Evolutionary conservation across 2,797 vertebrate genomes (phyloP), one percentile per base, ranked within the genome.

Genomic region (Pseudomugil gertrudae): DNA sequence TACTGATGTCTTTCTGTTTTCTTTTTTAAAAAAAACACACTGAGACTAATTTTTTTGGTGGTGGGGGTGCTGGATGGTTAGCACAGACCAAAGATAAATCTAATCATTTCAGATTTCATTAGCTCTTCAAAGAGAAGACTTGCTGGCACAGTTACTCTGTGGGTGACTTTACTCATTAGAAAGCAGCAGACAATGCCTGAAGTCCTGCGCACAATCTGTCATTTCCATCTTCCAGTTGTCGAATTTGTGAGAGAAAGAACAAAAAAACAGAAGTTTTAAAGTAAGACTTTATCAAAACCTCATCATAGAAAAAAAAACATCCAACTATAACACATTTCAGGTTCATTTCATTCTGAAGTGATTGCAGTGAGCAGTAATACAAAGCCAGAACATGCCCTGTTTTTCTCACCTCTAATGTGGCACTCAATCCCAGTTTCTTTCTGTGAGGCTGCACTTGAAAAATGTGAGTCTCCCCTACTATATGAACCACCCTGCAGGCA

Each of bases 381-480:
- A 26, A 3, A 23, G 15, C 15, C 45, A 27, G 52, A 51, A 21
- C 13, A 15, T n/a, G 27, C 4, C 50, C 56, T 38, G 19, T 53
- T 29, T 29, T 45, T 53, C 29, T 60, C 57, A 56, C 52, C 32
- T 53, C 38, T 54, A 53, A 63, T 69, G 29, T 66, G 47, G 4
- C 47, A 32, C 32, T 75, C 48, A 19, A 13, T 69, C 45, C 55
- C 19, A 24, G 45, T 40, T 32, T 62, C 56, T 47, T 15, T 36
- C 63, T 50, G 65, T 15, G 50, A 69, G 58, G 15, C 56, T 27
- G 36, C 50, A 47, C 75, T 75, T 69, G 52, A 70, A 76, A 79
- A 78, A 63, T 48, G 55, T 45, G 23, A 1, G 1, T 53, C 48
- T 48, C 30, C 38, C 23, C 51, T 61, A 48, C 47, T 50, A 23